Conservation (phyloP, 2,797 vertebrate genomes). For the Zalophus californianus region DNA sequence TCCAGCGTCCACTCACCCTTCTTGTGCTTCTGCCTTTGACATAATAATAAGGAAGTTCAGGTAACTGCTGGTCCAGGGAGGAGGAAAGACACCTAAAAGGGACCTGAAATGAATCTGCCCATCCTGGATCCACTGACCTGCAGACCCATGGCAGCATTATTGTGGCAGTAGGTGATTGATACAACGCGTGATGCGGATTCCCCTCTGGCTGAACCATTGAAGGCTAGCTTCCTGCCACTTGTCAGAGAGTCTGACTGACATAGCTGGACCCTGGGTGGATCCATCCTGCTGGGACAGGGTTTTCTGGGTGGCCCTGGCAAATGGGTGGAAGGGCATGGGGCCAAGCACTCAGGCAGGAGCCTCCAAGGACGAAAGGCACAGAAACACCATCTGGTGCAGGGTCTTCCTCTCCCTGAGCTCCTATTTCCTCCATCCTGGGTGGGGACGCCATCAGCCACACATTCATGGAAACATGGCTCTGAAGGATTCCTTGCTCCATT, state of each 20-base stretch:
- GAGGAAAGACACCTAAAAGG: background rate
- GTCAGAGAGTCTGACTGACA: background rate
- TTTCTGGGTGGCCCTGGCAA: background rate
- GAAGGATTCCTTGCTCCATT: background rate
- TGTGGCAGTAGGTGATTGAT: too few species aligned
- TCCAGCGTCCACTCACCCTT: background rate
- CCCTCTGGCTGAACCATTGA: background rate
- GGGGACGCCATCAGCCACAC: background rate
- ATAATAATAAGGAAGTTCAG: background rate
- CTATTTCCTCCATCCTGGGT: background rate
- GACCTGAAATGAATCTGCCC: background rate
- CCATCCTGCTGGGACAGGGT: background rate
- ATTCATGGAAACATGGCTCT: background rate
- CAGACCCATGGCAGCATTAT: rapidly evolving
- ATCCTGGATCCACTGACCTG: background rate
- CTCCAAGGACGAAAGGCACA: background rate
- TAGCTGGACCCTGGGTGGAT: background rate
- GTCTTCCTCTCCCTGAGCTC: background rate
- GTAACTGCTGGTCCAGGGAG: background rate
- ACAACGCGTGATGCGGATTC: rapidly evolving
- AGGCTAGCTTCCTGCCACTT: background rate
- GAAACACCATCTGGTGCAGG: background rate
- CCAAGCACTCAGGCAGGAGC: background rate
- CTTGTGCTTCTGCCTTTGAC: background rate
- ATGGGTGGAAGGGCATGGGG: rapidly evolving